phyloP scores from a whole-genome alignment of 1,140 invertebrate genomes.

The Chelonus insularis region DNA sequence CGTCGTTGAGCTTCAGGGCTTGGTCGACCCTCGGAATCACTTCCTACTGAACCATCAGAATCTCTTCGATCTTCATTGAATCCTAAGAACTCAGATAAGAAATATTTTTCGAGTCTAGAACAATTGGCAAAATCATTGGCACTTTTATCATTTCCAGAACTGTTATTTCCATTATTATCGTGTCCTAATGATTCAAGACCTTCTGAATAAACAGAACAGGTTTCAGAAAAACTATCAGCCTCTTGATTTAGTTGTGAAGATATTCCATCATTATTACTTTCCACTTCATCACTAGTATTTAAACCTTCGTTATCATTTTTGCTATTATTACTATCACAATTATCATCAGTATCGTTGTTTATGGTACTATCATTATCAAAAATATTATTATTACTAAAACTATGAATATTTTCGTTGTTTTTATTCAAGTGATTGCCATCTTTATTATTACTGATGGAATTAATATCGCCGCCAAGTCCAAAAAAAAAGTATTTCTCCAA shows the following conservation, averaged over 20 bases:
- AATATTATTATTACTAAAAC: background rate
- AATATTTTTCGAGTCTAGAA: constrained; percentile 87
- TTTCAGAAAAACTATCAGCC: constrained; percentile 81
- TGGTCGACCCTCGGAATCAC: constrained; percentile 82
- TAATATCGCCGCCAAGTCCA: constrained; percentile 76
- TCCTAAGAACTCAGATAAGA: constrained; percentile 82
- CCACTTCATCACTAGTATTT: background rate
- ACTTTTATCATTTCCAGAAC: constrained; percentile 59
- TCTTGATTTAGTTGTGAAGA: constrained; percentile 39
- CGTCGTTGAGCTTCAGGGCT: constrained; percentile 80
- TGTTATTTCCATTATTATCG: constrained; percentile 41
- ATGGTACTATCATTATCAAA: background rate
- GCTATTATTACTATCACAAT: background rate
- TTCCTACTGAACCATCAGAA: constrained; percentile 80
- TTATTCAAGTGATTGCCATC: constrained; percentile 28
- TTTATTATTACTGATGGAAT: too few relatives aligned
- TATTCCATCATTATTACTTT: background rate
- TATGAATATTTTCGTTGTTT: constrained; percentile 56
- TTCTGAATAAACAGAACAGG: constrained; percentile 84
- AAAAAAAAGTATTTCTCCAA: constrained; percentile 92
- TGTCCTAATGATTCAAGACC: constrained; percentile 71
- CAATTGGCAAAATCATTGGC: constrained; percentile 74
- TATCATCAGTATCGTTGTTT: background rate
- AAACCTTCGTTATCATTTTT: background rate
- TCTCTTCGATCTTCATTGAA: constrained; percentile 72